Conservation (phyloP, 2,888 invertebrate genomes). For the Subacronicta megacephala region DNA sequence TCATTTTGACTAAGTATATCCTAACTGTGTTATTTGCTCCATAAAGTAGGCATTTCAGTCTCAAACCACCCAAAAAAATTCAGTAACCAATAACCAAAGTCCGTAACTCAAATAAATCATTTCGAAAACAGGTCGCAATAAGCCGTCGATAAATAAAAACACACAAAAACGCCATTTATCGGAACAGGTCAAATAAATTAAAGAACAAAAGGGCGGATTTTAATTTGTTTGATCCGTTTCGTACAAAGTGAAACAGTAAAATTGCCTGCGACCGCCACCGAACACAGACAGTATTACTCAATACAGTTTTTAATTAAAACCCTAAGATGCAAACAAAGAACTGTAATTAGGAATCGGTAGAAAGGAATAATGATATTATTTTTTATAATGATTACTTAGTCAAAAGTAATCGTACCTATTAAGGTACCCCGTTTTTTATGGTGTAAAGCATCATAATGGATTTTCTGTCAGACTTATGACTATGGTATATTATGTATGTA, state of each 20-base stretch:
- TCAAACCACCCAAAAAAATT: constrained; percentile 24
- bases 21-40: too few relatives aligned
- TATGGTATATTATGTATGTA: too few relatives aligned
- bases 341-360: constrained; percentile 30
- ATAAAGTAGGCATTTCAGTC: not conserved
- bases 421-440: too few relatives aligned
- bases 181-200: constrained; percentile 69
- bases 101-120: constrained; percentile 58
- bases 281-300: constrained; percentile 57
- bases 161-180: constrained; percentile 61
- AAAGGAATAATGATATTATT: constrained; percentile 31
- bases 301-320: constrained; percentile 53
- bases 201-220: constrained; percentile 66
- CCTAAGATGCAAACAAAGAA: constrained; percentile 44
- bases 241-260: constrained; percentile 64
- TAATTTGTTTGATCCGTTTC: constrained; percentile 70
- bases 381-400: constrained; percentile 50
- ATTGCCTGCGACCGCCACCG: constrained; percentile 55
- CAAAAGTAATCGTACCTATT: too few relatives aligned
- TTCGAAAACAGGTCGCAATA: constrained; percentile 60
- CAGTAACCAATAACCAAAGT: constrained; percentile 41
- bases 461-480: too few relatives aligned
- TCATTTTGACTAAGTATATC: too few relatives aligned
- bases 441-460: too few relatives aligned
- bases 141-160: constrained; percentile 68